phyloP scores from a whole-genome alignment of 2,888 invertebrate species.

The Acheta domesticus region DNA sequence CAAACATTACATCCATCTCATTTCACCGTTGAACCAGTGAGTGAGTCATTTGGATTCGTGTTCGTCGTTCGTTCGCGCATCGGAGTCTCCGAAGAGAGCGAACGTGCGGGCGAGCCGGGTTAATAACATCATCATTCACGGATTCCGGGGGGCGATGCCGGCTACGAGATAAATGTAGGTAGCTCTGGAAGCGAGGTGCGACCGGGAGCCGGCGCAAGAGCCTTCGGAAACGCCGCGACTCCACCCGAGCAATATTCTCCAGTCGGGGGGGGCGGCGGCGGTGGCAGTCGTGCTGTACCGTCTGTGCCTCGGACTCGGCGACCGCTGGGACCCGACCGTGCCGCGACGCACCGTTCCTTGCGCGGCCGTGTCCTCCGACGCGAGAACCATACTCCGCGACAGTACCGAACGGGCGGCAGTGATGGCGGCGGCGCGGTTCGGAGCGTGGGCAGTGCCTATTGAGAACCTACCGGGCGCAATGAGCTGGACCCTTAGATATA shows the following conservation, averaged over 20 bases:
- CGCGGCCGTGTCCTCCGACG: no score
- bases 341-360: no score
- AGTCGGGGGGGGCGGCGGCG: neutral
- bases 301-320: neutral
- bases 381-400: no score
- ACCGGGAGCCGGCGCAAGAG: neutral
- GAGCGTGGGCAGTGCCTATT: neutral
- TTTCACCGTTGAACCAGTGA: no score
- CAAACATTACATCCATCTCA: no score
- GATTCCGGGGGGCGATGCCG: constrained; percentile 7
- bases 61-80: neutral
- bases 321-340: neutral
- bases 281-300: neutral
- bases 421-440: no score
- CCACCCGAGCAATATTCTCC: neutral
- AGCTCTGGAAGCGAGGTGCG: neutral
- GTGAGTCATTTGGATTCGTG: neutral
- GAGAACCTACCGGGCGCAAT: neutral
- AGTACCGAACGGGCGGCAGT: no score
- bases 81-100: neutral
- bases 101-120: neutral
- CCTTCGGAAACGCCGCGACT: neutral
- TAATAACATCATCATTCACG: constrained; percentile 18
- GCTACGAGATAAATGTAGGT: constrained; percentile 3
- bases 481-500: constrained; percentile 8